Conservation (phyloP, 2,888 invertebrate species). For the Fragum sueziense region DNA sequence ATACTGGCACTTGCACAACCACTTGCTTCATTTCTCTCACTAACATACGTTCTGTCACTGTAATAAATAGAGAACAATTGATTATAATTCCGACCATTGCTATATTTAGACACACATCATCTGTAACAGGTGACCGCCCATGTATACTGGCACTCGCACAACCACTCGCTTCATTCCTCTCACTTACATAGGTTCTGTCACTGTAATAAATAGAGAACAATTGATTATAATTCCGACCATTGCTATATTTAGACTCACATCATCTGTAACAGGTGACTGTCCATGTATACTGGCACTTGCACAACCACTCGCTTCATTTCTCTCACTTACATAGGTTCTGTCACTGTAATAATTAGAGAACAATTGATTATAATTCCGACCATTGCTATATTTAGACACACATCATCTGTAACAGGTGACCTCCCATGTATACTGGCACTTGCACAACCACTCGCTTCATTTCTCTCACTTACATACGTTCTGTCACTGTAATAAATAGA, state of each 20-base stretch:
- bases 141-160: conserved; percentile 71
- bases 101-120: conserved; percentile 71
- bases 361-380: no score
- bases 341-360: conserved; percentile 71
- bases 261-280: conserved; percentile 63
- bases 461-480: conserved; percentile 74
- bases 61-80: conserved; percentile 15
- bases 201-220: conserved; percentile 54
- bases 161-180: conserved; percentile 71
- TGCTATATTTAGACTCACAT: no score
- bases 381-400: no score
- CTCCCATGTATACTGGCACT: conserved; percentile 71
- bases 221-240: no score
- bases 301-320: conserved; percentile 69
- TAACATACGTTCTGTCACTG: conserved; percentile 76
- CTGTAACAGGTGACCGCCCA: conserved; percentile 63
- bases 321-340: conserved; percentile 73
- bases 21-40: conserved; percentile 72
- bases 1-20: conserved; percentile 71
- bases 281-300: conserved; percentile 71
- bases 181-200: conserved; percentile 75
- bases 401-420: conserved; percentile 65
- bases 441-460: conserved; percentile 70
- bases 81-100: no score
- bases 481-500: conserved; percentile 67